A percentile compares a stretch with the other conserved stretches of the same genome.
Conservation (phyloP, 2,113 vertebrate genomes). For the Hippocampus guttulatus region DNA sequence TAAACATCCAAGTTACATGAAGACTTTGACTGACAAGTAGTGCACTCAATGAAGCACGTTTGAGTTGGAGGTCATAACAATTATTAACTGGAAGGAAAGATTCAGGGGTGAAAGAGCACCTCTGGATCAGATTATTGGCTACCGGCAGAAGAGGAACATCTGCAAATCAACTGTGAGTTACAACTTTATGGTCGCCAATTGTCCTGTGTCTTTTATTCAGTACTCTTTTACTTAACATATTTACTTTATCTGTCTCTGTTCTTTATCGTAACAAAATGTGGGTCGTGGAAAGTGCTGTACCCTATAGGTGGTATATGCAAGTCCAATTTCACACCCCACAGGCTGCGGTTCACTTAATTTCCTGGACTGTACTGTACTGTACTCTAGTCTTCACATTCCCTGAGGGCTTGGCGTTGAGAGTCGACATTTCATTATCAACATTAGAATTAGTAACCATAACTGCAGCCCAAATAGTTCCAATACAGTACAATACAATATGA, state of each 20-base stretch:
- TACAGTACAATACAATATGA: too few species aligned
- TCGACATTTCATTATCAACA: too few species aligned
- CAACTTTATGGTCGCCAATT: background rate
- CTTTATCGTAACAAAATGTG: background rate
- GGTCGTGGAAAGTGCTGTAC: too few species aligned
- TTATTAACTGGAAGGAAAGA: background rate
- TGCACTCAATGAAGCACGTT: background rate
- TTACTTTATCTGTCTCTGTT: background rate
- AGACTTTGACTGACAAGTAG: background rate
- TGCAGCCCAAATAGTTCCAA: too few species aligned
- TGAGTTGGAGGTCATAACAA: background rate
- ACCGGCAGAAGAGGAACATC: background rate
- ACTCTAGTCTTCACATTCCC: too few species aligned
- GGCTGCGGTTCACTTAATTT: too few species aligned
- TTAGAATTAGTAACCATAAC: too few species aligned
- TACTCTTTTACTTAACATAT: background rate
- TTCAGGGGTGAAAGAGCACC: background rate
- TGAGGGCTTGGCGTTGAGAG: too few species aligned
- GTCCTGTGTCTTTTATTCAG: background rate
- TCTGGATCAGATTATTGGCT: background rate
- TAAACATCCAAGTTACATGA: background rate
- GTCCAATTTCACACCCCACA: too few species aligned
- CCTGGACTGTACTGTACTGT: too few species aligned
- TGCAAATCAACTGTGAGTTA: constrained; percentile 1
- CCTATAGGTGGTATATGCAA: too few species aligned